Evolutionary conservation across 2,113 vertebrate species (phyloP), one percentile per base, ranked within the genome.

Genomic region (Albula goreensis): DNA sequence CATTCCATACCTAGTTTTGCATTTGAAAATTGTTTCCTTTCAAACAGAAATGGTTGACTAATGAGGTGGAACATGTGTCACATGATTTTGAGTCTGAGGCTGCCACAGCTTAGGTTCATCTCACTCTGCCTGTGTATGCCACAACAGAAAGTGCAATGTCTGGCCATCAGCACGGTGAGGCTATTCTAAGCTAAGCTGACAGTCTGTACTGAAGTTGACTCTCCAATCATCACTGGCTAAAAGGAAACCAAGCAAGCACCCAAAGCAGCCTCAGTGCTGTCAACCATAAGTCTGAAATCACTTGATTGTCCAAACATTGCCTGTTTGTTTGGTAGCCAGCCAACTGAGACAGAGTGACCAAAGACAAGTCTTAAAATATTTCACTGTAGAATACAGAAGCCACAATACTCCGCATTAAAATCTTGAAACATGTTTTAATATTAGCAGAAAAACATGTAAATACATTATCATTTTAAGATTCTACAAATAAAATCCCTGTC

Each of bases 401-500:
- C 57, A 31, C 53, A 66, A 56, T 15, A 19, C 17, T 80, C n/a
- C 19, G 25, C 50, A 57, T 85, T 48, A 70, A 19, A 53, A 80
- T 10, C 56, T 85, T 25, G 10, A 60, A 66, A 85, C 70, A 49
- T 17, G 10, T 63, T 78, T 63, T 85, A 51, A 80, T 63, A 50
- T 10, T 80, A 78, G 48, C 56, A 49, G n/a, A 48, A 85, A 49
- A 25, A 63, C 49, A 31, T 57, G 41, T 57, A 79, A 85, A 49
- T 50, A n/a, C 56, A 57, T 79, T 11, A 48, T 74, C 9, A 74
- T 31, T 74, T 66, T 13, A 85, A 79, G 31, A 12, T 79, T 15
- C 51, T 31, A 15, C n/a, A 74, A 74, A 70, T 70, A 74, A 74
- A 74, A 70, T 70, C n/a, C 8, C 19, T 3, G 7, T 74, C 25